phyloP scores from a whole-genome alignment of 2,113 vertebrate species.

The Cyanoderma ruficeps region DNA sequence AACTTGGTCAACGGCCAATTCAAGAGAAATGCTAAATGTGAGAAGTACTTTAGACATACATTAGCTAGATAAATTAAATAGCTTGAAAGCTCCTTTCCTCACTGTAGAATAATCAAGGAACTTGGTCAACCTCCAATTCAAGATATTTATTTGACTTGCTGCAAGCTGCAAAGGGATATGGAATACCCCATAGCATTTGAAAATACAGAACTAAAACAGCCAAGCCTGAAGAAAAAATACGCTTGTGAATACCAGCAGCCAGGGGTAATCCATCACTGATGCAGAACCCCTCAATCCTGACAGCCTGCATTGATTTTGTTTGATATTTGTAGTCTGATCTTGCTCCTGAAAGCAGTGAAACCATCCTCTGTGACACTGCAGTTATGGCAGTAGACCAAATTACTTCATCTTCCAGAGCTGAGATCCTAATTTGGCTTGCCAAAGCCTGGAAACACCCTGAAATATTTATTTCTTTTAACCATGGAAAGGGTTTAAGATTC shows the following conservation, averaged over 20 bases:
- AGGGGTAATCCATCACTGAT: conserved; percentile 18
- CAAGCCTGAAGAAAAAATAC: conserved; percentile 28
- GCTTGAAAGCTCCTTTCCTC: conserved; percentile 49
- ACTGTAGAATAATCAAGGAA: conserved; percentile 40
- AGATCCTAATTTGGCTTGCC: neutral
- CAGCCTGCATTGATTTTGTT: conserved; percentile 24
- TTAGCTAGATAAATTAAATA: conserved; percentile 45
- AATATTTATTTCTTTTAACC: neutral
- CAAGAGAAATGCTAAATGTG: conserved; percentile 24
- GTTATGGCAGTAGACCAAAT: neutral
- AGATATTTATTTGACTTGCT: conserved; percentile 59
- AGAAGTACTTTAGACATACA: neutral
- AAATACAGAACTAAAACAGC: conserved; percentile 32
- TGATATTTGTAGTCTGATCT: conserved; percentile 15
- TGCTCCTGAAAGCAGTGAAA: neutral
- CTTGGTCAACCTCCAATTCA: conserved; percentile 49
- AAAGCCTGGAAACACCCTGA: neutral
- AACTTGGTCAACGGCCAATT: conserved; percentile 11
- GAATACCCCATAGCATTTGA: conserved; percentile 26
- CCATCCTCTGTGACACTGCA: neutral
- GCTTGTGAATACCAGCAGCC: conserved; percentile 32
- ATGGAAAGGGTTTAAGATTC: neutral
- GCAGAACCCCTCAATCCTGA: neutral
- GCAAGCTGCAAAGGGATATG: conserved; percentile 19
- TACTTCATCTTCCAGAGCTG: neutral